Percentiles rank a stretch among this genome's conserved stretches.
These are phyloP conservation scores for Daubentonia madagascariensis DNA, from an alignment of 2,113 vertebrate genomes.

Conservation along the genomic window DNA sequence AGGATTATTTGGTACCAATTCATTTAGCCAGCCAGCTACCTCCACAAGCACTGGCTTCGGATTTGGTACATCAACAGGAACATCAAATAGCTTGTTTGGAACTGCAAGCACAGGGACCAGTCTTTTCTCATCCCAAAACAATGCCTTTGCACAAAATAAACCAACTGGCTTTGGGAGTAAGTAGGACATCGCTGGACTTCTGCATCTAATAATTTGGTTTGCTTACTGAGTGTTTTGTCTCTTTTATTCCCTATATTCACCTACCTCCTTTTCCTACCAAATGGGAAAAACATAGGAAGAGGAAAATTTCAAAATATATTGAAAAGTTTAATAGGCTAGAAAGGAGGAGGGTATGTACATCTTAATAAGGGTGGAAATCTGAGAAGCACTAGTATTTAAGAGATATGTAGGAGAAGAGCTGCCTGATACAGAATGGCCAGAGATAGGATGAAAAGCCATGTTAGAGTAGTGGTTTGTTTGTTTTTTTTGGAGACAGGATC, in stretches of 20 bases:
- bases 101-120: slow-evolving; percentile 89
- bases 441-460: slow-evolving; percentile 4
- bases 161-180: slow-evolving; percentile 93
- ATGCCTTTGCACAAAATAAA: slow-evolving; percentile 95
- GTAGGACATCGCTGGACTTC: slow-evolving; percentile 53
- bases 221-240: slow-evolving; percentile 18
- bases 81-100: slow-evolving; percentile 93
- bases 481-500: no score
- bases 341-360: background rate
- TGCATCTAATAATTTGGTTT: background rate
- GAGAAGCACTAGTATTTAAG: slow-evolving; percentile 3
- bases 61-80: slow-evolving; percentile 91
- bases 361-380: background rate
- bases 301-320: background rate
- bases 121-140: slow-evolving; percentile 94
- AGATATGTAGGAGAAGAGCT: background rate
- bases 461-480: background rate
- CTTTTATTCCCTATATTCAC: background rate
- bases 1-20: slow-evolving; percentile 94
- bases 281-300: background rate
- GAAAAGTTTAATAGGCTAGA: background rate
- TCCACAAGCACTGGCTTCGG: slow-evolving; percentile 94
- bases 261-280: background rate
- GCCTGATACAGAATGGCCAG: background rate
- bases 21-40: slow-evolving; percentile 94